Base-by-base conservation (phyloP, 2,797 vertebrate species). In the Sebastes paucispinis region DNA sequence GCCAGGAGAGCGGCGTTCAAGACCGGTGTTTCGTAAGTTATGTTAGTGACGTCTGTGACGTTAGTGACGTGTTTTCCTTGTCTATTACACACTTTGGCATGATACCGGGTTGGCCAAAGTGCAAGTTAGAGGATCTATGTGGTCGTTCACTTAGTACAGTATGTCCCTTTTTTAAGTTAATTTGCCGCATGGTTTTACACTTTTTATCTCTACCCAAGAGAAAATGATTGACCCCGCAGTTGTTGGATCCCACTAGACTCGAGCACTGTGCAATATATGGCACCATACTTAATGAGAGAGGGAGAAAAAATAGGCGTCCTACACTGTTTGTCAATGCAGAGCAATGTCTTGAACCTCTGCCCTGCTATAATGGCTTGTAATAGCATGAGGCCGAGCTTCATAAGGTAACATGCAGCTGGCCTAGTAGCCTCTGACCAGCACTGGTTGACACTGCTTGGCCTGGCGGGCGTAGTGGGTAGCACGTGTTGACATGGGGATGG, bases 321-420 rank as follows among this genome's bases (percentile, higher is more conserved):
- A 1, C 36, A 39, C 36, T 72, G 71, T 75, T 67, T 63, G 59
- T 82, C 57, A 78, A 60, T 3, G 7, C 50, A 72, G 69, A 74
- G 24, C 77, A 77, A 81, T 62, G 9, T 54, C 32, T 75, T 77
- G 57, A 85, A 74, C 69, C 67, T 6, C 52, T 79, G 83, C 72
- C 32, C 73, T 3, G 10, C 68, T 43, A 63, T 85, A 82, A 76
- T 71, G 65, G 57, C 62, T 43, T 4, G 62, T 39, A 81, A 65
- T 77, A 80, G 68, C 25, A 47, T 11, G 1, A 31, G 66, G 22
- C 43, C 24, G 18, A 52, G 50, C 55, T 68, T 68, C 57, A 34
- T 29, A 25, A 34, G 77, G 66, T 74, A 59, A 73, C 78, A 67
- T 68, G 71, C 79, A 77, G 68, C 73, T 83, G 87, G 78, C 58